phyloP scores from a whole-genome alignment of 2,113 vertebrate species.

The Lethenteron camtschaticum region DNA sequence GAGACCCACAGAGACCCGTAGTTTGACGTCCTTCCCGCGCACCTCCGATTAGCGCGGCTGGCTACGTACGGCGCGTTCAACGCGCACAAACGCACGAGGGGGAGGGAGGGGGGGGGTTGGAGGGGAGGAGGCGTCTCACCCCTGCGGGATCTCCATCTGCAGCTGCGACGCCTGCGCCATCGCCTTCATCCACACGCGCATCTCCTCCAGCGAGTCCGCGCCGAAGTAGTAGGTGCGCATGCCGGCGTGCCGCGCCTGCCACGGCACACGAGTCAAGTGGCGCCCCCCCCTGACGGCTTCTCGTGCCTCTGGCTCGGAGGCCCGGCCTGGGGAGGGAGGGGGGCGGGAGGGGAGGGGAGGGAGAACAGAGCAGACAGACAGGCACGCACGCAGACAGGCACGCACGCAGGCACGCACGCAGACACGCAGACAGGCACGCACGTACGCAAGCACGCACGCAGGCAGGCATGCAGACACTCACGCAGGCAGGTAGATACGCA shows the following conservation, averaged over 20 bases:
- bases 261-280: no score
- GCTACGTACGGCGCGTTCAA: not conserved
- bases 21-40: no score
- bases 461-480: not conserved
- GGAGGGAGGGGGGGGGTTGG: not conserved
- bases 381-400: no score
- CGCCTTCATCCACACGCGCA: slow-evolving; percentile 93
- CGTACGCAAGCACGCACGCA: not conserved
- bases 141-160: slow-evolving; percentile 62
- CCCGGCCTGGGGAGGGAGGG: no score
- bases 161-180: slow-evolving; percentile 80
- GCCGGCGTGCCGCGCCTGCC: slow-evolving; percentile 87
- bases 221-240: slow-evolving; percentile 99
- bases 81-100: not conserved
- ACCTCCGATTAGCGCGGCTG: not conserved
- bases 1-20: no score
- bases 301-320: no score
- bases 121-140: slow-evolving; percentile 25
- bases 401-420: not conserved
- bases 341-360: no score
- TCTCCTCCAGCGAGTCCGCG: slow-evolving; percentile 84
- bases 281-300: no score
- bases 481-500: not conserved
- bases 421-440: not conserved
- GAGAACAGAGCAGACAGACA: no score